Base-by-base conservation (phyloP, 2,113 vertebrate genomes). In the Hippocampus abdominalis region DNA sequence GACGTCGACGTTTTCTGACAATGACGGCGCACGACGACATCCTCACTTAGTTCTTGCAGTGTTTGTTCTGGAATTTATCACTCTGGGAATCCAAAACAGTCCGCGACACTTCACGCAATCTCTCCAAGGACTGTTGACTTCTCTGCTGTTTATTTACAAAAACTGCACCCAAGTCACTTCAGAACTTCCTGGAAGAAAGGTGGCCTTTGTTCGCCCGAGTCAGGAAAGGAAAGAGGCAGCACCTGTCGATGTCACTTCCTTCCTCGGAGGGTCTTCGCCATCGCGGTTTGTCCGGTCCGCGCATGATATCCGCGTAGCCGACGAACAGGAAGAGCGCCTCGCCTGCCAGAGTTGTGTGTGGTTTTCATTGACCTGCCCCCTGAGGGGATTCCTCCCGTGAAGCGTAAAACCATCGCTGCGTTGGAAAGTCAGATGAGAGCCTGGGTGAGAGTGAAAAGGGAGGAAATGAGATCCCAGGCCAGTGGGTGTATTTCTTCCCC, bases 231-330 rank as follows among this genome's bases (percentile, higher is more conserved):
- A 84, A 89, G 89, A 87, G 84, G 87, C 70, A 86, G 77, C 88
- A 92, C 77, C 92, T 93, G 89, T 83, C 78, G 73, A 87, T 92
- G 89, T 89, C 86, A 81, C 88, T 92, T 93, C 92, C 90, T 92
- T 92, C 90, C 79, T 44, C 75, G 21, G 78, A 79, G 74, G 76
- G 68, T 80, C 75, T 77, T 80, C 1, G 32, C 29, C 36, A 81
- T 61, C 23, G 62, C 15, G 70, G 73, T 68, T 87, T 39, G 67
- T 86, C 85, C 82, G 79, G 79, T 84, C 73, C 1, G 72, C 71
- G 80, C 87, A 81, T 36, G 83, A 84, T 79, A 82, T 81, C 77
- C 71, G 29, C 62, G 78, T 72, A 77, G 77, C n/a, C 73, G 21
- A 80, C 73, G 21, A 80, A 64, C 79, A 89, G 86, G 88, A 82